Base-by-base conservation (phyloP, 2,888 invertebrate species). In the Caenorhabditis becei region DNA sequence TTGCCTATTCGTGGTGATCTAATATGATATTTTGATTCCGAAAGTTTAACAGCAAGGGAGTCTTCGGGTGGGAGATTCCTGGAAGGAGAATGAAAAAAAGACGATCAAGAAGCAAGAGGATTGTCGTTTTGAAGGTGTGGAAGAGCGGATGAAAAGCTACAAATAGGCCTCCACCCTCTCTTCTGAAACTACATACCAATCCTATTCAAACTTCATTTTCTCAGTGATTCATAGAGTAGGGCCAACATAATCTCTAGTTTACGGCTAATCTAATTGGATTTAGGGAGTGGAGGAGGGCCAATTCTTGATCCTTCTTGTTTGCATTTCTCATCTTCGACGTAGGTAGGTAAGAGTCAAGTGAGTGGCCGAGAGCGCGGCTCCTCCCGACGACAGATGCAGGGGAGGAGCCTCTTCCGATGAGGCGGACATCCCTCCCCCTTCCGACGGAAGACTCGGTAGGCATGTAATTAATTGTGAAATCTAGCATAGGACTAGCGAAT, bases 391-490 rank as follows among this genome's bases (percentile, higher is more conserved):
- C 41, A 41, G 41, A 41, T 14, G 41, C 2, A 41, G 7, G 41
- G 41, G 7, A 14, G 41, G 41, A 41, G 41, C 10, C 2, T 5
- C 41, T 41, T 41, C 41, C 41, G 41, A 41, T 5, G 41, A 5
- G 16, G 35, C 35, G 35, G 35, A 10, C 7, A 11, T 14, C 10
- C 41, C 41, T 16, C 41, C 41, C 16, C 16, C 41, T 16, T 41
- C 16, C 41, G 8, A 3, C 41, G 41, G 41, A 41, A 41, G 14
- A 41, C 41, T 41, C 28, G 26, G 53, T 23, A 53, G 53, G 54
- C 28, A 26, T 54, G 54, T 54, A 54, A 54, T 54, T 54, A 54
- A 54, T 54, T 28, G 54, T n/a, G 28, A 54, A 23, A 54, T 54
- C 28, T 28, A 54, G 51, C 32, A 7, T 4, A 10, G 32, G 10